Conservation (phyloP, 2,113 vertebrate genomes). For the Arenaria interpres region DNA sequence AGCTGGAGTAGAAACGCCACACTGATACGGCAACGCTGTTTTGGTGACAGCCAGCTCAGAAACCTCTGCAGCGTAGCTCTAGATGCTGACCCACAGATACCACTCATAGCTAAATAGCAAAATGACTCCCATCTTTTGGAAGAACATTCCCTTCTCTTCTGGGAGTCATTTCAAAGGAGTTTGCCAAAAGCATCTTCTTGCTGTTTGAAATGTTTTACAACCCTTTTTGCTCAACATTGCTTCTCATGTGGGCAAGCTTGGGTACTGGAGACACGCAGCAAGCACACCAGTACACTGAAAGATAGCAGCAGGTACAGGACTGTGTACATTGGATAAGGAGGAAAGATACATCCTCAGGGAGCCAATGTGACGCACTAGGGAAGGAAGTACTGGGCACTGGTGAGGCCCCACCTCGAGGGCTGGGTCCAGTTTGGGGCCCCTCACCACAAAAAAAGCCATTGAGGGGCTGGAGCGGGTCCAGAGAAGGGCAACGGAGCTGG, state of each 20-base stretch:
- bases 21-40: neutral
- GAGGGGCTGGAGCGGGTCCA: no score
- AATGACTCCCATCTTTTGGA: neutral
- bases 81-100: fast-evolving
- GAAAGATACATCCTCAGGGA: neutral
- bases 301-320: neutral
- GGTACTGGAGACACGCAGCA: neutral
- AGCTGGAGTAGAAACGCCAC: neutral
- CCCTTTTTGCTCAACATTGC: neutral
- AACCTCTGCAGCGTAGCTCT: neutral
- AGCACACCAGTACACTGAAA: neutral
- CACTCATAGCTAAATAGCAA: neutral
- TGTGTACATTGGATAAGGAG: fast-evolving
- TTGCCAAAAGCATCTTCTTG: neutral
- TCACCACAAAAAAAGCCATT: no score
- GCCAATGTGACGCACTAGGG: fast-evolving
- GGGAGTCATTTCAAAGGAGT: neutral
- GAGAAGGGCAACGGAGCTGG: no score
- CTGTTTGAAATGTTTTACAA: neutral
- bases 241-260: neutral
- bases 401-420: no score
- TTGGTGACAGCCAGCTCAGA: neutral
- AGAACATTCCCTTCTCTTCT: neutral
- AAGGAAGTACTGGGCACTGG: neutral
- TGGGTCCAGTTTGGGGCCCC: no score